phyloP scores from a whole-genome alignment of 2,797 vertebrate species.

The Rhinophrynus dorsalis region DNA sequence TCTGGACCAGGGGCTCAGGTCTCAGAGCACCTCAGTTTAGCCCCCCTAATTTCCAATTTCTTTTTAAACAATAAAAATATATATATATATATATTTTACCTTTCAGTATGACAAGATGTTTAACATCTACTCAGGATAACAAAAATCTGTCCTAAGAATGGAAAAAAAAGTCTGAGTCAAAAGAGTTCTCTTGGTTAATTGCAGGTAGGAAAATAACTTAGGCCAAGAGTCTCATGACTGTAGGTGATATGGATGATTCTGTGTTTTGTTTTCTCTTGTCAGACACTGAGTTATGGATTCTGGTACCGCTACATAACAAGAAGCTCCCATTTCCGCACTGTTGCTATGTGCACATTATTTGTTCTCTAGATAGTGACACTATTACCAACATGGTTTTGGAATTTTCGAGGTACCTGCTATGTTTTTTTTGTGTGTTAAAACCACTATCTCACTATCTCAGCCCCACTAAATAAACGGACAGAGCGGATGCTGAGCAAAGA shows the following conservation, averaged over 20 bases:
- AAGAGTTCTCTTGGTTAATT: not conserved
- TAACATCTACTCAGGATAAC: not conserved
- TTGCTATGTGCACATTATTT: constrained; percentile 5
- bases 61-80: no score
- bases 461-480: constrained; percentile 26
- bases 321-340: constrained; percentile 20
- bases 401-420: constrained; percentile 24
- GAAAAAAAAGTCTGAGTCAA: not conserved
- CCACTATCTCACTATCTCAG: constrained; percentile 39
- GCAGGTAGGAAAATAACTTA: not conserved
- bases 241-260: not conserved
- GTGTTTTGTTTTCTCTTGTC: constrained; percentile 16
- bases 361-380: constrained; percentile 13
- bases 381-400: constrained; percentile 16
- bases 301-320: not conserved
- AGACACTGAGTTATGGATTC: constrained; percentile 30
- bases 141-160: not conserved
- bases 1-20: not conserved
- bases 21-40: no score
- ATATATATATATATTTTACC: no score
- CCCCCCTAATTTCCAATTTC: no score
- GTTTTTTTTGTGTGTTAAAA: constrained; percentile 3
- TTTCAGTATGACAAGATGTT: not conserved
- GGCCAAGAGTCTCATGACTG: not conserved
- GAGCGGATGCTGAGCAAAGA: constrained; percentile 18